phyloP scores from a whole-genome alignment of 1,140 invertebrate genomes.

The Brachionus manjavacas region DNA sequence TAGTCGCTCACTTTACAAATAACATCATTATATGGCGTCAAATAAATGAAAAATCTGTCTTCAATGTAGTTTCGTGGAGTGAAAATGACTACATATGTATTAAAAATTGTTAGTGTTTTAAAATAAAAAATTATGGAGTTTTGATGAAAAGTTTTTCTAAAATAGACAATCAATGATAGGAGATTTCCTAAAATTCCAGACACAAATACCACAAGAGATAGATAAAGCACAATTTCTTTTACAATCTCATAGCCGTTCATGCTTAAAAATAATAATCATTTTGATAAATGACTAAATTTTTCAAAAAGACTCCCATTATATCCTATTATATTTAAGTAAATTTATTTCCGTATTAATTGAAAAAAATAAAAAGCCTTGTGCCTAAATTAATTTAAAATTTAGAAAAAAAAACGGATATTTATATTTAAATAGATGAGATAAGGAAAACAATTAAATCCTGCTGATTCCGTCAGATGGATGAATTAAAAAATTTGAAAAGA shows the following conservation, averaged over 20 bases:
- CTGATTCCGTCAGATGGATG: too few relatives aligned
- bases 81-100: background rate
- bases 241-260: background rate
- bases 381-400: background rate
- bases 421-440: too few relatives aligned
- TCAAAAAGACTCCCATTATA: background rate
- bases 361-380: background rate
- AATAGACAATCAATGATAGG: background rate
- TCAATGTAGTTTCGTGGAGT: background rate
- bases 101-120: background rate
- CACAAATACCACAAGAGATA: background rate
- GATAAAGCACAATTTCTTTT: background rate
- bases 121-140: background rate
- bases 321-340: background rate
- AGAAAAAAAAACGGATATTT: background rate
- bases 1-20: constrained; percentile 3
- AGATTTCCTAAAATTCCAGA: background rate
- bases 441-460: too few relatives aligned
- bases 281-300: background rate
- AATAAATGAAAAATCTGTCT: background rate
- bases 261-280: background rate
- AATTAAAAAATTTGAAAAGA: too few relatives aligned
- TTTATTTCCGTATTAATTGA: background rate
- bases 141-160: background rate
- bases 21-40: background rate